Evolutionary conservation across 1,140 invertebrate species (phyloP), one percentile per base, ranked within the genome.

Genomic region (Leptopilina clavipes): DNA sequence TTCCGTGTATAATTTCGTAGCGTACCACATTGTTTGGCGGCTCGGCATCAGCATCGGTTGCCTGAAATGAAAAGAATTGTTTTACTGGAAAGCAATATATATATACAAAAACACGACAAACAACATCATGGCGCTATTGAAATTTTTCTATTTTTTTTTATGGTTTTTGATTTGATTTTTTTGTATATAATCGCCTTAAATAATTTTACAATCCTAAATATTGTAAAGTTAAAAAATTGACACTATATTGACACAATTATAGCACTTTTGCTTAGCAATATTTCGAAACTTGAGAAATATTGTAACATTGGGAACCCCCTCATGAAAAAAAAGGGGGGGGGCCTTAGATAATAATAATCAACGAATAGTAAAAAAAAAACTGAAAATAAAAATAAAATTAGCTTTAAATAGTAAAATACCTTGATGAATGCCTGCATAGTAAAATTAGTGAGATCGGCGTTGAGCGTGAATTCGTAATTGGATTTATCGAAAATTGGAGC

Each of bases 1-100:
- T 96, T 14, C 95, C 95, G 75, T 94, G 93, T 79, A 96, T 92
- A 52, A 97, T 92, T 91, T 97, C 95, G 88, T 97, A 97, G 83
- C 94, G 93, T 12, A 98, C 93, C 84, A 94, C 91, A 88, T 97
- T 97, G 89, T 98, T 98, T 3, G 96, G 95, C n/a, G 94, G 89
- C 71, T 95, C 95, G 11, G 95, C 93, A 85, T 98, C 96, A 77
- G 93, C 93, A 88, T 98, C 96, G 65, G 93, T 91, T 71, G 96
- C 96, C 93, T 93, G 79, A 45, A 81, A 73, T 81, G 3, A 65
- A 56, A 3, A 40, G 3, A 11, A 79, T 54, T 37, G 65, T 74
- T 70, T 18, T 40, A 1, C 18, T 76, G 40, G 9, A 19, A 72
- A 72, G 25, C 1, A 31, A 31, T 2, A 31, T 31, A 31, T 31